phyloP scores from a whole-genome alignment of 2,113 vertebrate species.

The Scomber colias region DNA sequence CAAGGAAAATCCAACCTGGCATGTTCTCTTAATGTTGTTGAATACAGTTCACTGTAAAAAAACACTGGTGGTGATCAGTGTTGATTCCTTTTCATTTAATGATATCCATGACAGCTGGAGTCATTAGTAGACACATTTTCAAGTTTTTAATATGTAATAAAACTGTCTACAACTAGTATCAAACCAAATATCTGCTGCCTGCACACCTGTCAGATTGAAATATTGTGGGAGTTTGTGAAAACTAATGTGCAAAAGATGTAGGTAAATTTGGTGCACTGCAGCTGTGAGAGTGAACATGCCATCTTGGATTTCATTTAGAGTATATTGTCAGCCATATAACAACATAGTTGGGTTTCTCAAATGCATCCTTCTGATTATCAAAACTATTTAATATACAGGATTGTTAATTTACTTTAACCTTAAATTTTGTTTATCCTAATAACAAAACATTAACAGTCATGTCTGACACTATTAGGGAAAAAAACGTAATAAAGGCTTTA shows the following conservation, averaged over 20 bases:
- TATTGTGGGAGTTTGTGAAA: neutral
- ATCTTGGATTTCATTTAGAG: neutral
- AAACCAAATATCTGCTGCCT: constrained; percentile 3
- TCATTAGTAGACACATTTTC: neutral
- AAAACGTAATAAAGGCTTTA: neutral
- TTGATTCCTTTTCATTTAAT: neutral
- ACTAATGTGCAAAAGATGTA: neutral
- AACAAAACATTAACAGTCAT: neutral
- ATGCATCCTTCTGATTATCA: neutral
- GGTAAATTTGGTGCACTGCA: neutral
- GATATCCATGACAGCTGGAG: neutral
- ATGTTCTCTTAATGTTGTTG: neutral
- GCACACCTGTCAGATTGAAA: neutral
- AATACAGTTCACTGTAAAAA: neutral
- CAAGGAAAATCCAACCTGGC: neutral
- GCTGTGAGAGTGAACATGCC: neutral
- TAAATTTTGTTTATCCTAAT: neutral
- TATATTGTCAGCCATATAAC: neutral
- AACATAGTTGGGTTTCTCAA: constrained; percentile 27
- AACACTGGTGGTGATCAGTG: neutral
- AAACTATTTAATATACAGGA: constrained; percentile 12
- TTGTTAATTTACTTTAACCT: neutral
- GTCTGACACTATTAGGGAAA: neutral
- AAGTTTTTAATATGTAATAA: neutral
- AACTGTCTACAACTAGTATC: neutral